Conservation (phyloP, 2,113 vertebrate genomes). For the Crocuta crocuta region DNA sequence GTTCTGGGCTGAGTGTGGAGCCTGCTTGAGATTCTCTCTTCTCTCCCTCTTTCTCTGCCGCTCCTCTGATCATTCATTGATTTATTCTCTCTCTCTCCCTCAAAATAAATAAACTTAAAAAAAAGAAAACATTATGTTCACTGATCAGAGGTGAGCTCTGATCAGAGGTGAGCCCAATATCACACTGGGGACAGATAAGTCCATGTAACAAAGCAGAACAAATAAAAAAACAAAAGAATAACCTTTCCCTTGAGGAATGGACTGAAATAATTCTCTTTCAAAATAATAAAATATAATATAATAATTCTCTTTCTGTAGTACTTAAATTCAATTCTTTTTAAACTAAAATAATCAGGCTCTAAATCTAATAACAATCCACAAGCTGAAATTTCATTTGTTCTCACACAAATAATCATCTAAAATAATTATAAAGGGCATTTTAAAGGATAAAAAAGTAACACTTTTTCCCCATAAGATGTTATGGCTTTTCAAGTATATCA, state of each 20-base stretch:
- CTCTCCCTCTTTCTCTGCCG: too few relatives aligned
- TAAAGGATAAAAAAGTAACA: background rate
- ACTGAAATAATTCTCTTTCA: background rate
- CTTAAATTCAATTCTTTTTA: constrained; percentile 2
- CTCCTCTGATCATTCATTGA: too few relatives aligned
- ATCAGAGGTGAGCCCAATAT: too few relatives aligned
- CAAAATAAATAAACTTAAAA: too few relatives aligned
- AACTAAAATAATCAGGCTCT: constrained; percentile 45
- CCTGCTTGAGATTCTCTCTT: too few relatives aligned
- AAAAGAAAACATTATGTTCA: background rate
- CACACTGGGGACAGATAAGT: background rate
- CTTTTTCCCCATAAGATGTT: background rate
- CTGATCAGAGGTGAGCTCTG: background rate
- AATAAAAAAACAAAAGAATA: constrained; percentile 10
- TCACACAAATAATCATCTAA: constrained; percentile 32
- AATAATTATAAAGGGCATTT: constrained; percentile 8
- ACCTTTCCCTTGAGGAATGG: background rate
- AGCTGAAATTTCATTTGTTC: background rate
- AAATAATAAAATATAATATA: background rate
- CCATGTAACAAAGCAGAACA: constrained; percentile 27
- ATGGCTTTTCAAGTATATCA: background rate
- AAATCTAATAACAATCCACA: constrained; percentile 35
- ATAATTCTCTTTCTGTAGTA: background rate
- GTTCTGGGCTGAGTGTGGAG: too few relatives aligned
- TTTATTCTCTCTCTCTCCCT: too few relatives aligned